Base-by-base conservation (phyloP, 1,140 invertebrate genomes). In the Zaprionus tsacasi region DNA sequence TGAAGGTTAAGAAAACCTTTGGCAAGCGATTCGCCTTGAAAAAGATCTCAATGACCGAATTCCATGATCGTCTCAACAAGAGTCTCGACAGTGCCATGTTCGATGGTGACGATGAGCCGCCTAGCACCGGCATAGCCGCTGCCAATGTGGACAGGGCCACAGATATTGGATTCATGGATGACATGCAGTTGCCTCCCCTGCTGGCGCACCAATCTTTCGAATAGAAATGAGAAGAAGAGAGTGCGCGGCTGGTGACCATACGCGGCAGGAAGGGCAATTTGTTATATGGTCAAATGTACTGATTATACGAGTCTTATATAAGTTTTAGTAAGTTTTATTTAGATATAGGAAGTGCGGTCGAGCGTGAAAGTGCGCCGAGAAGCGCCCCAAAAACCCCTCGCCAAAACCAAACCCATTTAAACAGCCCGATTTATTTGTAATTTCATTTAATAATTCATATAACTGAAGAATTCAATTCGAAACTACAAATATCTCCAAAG, bases 1-100 rank as follows among this genome's bases (percentile, higher is more conserved):
- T 80, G 21, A 92, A 92, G 77, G 91, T 92, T 0, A 92, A 92
- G 65, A 92, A 92, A 48, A 82, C 78, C 0, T 92, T 92, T 36
- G 91, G 91, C 35, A 88, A 89, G 27, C 69, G 86, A 1, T 78
- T 80, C 21, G 74, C 70, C 0, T 45, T 78, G 2, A 92, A 92
- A 27, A 92, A 91, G 61, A 92, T 92, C 40, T 75, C 80, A 35
- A 85, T 92, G 82, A 70, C 57, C 54, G 91, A 92, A 21, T 92
- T 92, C 45, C 79, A 91, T 25, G 82, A 90, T 48, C 80, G 82
- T 11, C 73, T 92, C 13, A 92, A 92, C 60, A 87, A 82, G 17
- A 91, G 86, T 40, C 81, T 91, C 21, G 88, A 91, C 50, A 82
- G 80, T 58, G 82, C 85, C 45, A 89, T 90, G 85, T 69, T 71